Evolutionary conservation across 2,113 vertebrate genomes (phyloP), one percentile per base, ranked within the genome.

Genomic region (Silurus glanis): DNA sequence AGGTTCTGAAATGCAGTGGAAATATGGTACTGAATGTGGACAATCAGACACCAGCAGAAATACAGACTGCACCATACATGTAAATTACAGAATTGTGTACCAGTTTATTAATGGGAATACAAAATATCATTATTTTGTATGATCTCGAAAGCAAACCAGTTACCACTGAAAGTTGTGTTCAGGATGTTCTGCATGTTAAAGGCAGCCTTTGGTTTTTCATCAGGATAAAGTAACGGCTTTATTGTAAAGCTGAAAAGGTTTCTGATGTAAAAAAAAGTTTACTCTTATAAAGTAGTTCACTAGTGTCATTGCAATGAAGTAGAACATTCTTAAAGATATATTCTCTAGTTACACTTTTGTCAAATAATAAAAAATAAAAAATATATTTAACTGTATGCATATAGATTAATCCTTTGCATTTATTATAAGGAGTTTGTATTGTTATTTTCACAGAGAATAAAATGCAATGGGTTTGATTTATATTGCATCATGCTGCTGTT

Each of bases 121-220:
- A 80, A 86, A 61, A 80, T 82, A 23, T 61, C 56, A 80, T 62
- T 2, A 87, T 87, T 85, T 71, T 64, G 25, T 83, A 82, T 83
- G 56, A 74, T 83, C 58, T 79, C 74, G 82, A 81, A 37, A 37
- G 37, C 37, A 37, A 37, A 74, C 56, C 62, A 82, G 53, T 75
- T 82, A 78, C 85, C 80, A 75, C 53, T 85, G 62, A 82, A 87
- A 72, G 37, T n/a, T 51, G 56, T 75, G 85, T 86, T 82, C 61
- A 74, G 19, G 16, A 23, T 66, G 53, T 62, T 47, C 80, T 23
- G 28, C 45, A 64, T 62, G 37, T 25, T 53, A 53, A 86, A 61
- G 56, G n/a, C 62, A 21, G 45, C 75, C 14, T 21, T 66, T 86
- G 56, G 59, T 75, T 82, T 45, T 75, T 74, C 37, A 59, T 55